phyloP scores from a whole-genome alignment of 2,888 invertebrate genomes.

The Megamerina dolium region DNA sequence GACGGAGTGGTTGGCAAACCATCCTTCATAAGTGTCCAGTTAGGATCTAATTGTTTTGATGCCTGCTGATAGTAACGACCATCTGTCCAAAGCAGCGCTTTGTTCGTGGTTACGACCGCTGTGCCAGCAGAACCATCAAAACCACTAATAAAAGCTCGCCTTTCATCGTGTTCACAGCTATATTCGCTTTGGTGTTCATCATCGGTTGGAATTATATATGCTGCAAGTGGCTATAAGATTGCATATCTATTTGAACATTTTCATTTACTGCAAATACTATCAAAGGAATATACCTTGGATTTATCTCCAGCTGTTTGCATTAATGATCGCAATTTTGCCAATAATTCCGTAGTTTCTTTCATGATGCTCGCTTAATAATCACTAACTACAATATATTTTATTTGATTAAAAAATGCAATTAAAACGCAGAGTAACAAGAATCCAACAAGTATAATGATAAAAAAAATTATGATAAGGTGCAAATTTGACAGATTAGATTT shows the following conservation, averaged over 20 bases:
- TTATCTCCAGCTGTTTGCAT: no score
- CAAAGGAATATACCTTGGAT: no score
- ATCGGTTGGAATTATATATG: conserved; percentile 53
- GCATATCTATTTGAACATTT: no score
- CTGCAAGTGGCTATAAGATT: conserved; percentile 46
- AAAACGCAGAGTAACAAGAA: no score
- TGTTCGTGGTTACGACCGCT: conserved; percentile 70
- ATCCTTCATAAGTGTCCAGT: conserved; percentile 90
- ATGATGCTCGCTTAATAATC: no score
- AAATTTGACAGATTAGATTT: no score
- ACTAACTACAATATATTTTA: no score
- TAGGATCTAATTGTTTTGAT: conserved; percentile 66
- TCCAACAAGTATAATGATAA: no score
- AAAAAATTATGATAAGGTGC: no score
- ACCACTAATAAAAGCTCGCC: conserved; percentile 78
- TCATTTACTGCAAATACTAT: no score
- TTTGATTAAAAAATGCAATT: no score
- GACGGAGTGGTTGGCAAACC: conserved; percentile 53
- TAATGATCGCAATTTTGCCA: conserved; percentile 34
- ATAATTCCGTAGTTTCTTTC: conserved; percentile 37
- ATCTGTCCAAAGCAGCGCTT: conserved; percentile 93
- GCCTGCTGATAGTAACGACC: conserved; percentile 94
- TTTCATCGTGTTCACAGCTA: conserved; percentile 75
- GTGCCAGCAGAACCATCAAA: conserved; percentile 81
- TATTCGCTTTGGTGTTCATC: conserved; percentile 64